These are phyloP conservation scores for Enteromius treurensis DNA, from an alignment of 2,797 vertebrate species.

Conservation along the genomic window DNA sequence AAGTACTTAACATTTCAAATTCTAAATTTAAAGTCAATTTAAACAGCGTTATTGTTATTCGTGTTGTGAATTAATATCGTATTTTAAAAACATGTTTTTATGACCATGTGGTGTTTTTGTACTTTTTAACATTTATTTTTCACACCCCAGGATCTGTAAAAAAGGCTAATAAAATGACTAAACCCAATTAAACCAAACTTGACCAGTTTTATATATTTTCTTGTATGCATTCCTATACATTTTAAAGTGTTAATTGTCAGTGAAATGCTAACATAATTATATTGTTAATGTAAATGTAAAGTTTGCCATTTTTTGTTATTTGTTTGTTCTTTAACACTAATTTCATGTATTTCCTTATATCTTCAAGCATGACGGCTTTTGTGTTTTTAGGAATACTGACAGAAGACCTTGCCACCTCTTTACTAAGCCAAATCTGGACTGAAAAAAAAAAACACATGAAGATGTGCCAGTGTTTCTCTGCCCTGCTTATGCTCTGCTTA, in stretches of 20 bases:
- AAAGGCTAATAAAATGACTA: background rate
- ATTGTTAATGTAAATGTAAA: background rate
- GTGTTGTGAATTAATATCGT: background rate
- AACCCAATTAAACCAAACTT: background rate
- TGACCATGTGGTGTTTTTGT: background rate
- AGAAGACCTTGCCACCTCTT: conserved; percentile 5
- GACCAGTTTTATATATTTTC: background rate
- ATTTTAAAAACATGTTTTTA: background rate
- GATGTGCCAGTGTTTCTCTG: conserved; percentile 49
- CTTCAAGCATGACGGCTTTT: background rate
- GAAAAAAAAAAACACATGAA: conserved; percentile 1
- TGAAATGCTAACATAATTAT: background rate
- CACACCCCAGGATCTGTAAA: background rate
- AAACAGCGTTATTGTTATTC: background rate
- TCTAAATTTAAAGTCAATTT: background rate
- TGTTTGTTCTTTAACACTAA: background rate
- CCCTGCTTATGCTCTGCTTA: conserved; percentile 52
- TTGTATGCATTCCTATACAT: background rate
- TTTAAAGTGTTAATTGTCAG: background rate
- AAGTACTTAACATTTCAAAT: no score
- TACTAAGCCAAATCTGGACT: conserved; percentile 4
- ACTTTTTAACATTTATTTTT: background rate
- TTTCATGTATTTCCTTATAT: background rate
- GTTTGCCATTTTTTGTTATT: background rate
- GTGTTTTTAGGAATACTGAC: conserved; percentile 36